phyloP scores from a whole-genome alignment of 2,797 vertebrate genomes.

The Squalus acanthias region DNA sequence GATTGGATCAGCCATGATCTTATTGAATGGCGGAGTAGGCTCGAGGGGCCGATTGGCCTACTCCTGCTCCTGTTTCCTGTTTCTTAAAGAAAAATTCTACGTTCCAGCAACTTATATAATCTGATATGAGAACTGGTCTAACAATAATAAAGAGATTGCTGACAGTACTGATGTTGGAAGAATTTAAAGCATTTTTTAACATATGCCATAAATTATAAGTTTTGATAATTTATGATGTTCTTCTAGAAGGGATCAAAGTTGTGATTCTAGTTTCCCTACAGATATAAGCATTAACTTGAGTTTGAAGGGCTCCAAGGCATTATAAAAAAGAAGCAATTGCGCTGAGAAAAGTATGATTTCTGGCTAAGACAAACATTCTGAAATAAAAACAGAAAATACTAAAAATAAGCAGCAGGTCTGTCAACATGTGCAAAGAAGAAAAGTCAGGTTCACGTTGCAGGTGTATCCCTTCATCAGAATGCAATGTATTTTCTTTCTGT shows the following conservation, averaged over 20 bases:
- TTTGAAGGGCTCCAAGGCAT: neutral
- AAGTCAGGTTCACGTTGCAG: neutral
- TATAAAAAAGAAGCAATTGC: neutral
- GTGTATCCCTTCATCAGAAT: neutral
- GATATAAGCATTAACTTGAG: neutral
- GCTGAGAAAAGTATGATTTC: neutral
- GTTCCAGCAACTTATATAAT: neutral
- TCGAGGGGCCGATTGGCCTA: no score
- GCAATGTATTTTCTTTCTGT: neutral
- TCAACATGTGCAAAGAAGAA: neutral
- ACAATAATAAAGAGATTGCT: neutral
- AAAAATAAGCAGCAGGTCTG: neutral
- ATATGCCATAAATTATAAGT: neutral
- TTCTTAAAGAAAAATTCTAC: neutral
- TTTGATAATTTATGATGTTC: neutral
- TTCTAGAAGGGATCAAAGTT: neutral
- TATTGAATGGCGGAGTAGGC: no score
- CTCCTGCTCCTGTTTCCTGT: no score
- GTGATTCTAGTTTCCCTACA: neutral
- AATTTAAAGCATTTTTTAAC: neutral
- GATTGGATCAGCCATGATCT: no score
- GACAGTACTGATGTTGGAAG: neutral
- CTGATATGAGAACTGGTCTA: neutral
- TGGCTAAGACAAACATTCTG: neutral
- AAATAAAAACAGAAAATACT: neutral